Base-by-base conservation (phyloP, 2,888 invertebrate genomes). In the Petrolisthes manimaculis region DNA sequence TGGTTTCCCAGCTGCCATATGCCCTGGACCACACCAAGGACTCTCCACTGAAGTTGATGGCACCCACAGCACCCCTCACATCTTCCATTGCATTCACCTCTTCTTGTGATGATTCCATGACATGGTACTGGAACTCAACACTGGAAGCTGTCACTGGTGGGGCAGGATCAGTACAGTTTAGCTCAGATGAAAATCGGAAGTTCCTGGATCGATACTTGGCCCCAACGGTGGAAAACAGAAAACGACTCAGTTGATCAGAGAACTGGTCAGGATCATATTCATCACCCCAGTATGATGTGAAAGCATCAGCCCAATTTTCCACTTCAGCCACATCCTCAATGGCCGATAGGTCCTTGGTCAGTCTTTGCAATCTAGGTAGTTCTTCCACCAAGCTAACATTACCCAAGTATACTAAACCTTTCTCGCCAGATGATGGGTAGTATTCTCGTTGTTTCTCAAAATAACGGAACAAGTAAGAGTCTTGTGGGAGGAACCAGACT, bases 51-150 rank as follows among this genome's bases (percentile, higher is more conserved):
- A 91, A 83, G 81, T 91, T 91, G 37, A 75, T 53, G 14, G 67
- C 53, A 1, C 21, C 37, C 4, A 90, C 83, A 14, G 90, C 74
- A 3, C 69, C n/a, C 71, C 90, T 90, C 12, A 95, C 94, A 88
- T 93, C 92, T 92, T 96, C 95, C 96, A 96, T 96, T 0, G 96
- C 96, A 1, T 96, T 95, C 86, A 96, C 94, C 93, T 96, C 95
- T 91, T 95, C 94, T 67, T 95, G 93, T 0, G 96, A 95, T 0
- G 95, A 95, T 21, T 82, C 24, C 53, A 91, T 82, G 6, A 86
- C 83, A 54, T 93, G 93, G 92, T 96, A 96, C 86, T 93, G 94
- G 92, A 96, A 96, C 37, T 84, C 77, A 0, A 90, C 79, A 54
- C 87, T 89, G 6, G 89, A 89, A 0, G 94, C 95, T 77, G 93